Evolutionary conservation across 1,140 invertebrate genomes (phyloP), one percentile per base, ranked within the genome.

Genomic region (Drosophila novamexicana): DNA sequence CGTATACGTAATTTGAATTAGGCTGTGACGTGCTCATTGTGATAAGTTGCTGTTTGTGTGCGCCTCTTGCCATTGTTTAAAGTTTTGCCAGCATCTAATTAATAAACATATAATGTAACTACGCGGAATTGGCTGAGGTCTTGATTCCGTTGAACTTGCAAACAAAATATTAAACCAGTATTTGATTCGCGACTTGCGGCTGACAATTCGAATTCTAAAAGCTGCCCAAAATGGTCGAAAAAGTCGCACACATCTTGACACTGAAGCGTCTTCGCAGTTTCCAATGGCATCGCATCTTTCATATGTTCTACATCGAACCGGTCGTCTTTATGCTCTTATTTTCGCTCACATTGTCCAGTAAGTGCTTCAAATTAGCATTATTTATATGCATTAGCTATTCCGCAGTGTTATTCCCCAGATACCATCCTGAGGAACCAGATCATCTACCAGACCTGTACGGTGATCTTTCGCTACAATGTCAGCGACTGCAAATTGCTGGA

Each of bases 391-490:
- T 29, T 3, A 5, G 22, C 22, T 29, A 29, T 29, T 29, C 3
- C 22, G 2, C 22, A 29, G 22, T 29, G 22, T 3, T 29, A 5
- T 29, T 29, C 36, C 91, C 44, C 59, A 95, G 94, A 92, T 57
- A 93, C 92, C 34, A 92, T 95, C n/a, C 82, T 92, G 34, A 92
- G 92, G 22, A 94, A 95, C 84, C 90, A 94, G 45, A 82, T 94
- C 42, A 76, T 94, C 18, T 94, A 94, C 74, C 92, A 93, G 71
- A 93, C 93, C 4, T 95, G 94, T 77, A 93, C 91, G 52, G 79
- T 89, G 32, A 92, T 92, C 12, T 89, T 94, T 56, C 73, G 77
- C 14, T 93, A 93, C 75, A 94, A 94, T 71, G 79, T 93, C 63
- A 92, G 92, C 34, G 92, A 93, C 63, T 95, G 94, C 79, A 73